Evolutionary conservation across 2,797 vertebrate genomes (phyloP).

Genomic region (Megalops cyprinoides): DNA sequence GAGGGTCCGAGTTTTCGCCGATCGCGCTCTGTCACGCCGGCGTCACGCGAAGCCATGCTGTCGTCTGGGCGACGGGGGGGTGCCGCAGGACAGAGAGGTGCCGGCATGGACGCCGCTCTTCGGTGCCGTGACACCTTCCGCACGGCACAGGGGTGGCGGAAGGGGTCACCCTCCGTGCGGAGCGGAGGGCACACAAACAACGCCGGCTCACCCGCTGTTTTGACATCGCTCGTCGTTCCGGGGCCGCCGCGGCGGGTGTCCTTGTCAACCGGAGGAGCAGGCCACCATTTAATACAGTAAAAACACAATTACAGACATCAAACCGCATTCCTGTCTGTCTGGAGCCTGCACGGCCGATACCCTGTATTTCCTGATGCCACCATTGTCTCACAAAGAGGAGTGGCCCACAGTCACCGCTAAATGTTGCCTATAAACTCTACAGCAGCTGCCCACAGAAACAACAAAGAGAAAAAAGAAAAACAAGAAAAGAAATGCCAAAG

Average conservation of each 20-base stretch:
- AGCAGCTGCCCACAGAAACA: not conserved
- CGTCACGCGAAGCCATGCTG: too few relatives aligned
- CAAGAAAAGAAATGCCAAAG: not conserved
- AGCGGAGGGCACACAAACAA: not conserved
- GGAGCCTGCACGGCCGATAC: not conserved
- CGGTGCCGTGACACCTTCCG: too few relatives aligned
- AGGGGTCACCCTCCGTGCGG: not conserved
- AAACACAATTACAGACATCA: slow-evolving; percentile 17
- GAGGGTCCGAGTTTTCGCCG: too few relatives aligned
- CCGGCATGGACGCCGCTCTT: too few relatives aligned
- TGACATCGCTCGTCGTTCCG: slow-evolving; percentile 28
- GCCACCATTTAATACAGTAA: not conserved
- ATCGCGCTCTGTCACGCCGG: too few relatives aligned
- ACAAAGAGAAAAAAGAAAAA: not conserved
- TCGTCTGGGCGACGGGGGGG: not conserved
- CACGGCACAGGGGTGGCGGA: too few relatives aligned
- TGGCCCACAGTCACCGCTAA: not conserved
- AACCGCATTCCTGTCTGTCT: not conserved
- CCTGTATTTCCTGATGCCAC: too few relatives aligned
- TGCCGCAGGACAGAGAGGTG: not conserved
- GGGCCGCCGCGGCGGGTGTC: slow-evolving; percentile 8
- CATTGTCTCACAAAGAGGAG: not conserved
- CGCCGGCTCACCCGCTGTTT: slow-evolving; percentile 31
- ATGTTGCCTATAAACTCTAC: not conserved
- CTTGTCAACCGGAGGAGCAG: slow-evolving; percentile 14